phyloP scores from a whole-genome alignment of 2,888 invertebrate genomes.

The Cheilosia scutellata region DNA sequence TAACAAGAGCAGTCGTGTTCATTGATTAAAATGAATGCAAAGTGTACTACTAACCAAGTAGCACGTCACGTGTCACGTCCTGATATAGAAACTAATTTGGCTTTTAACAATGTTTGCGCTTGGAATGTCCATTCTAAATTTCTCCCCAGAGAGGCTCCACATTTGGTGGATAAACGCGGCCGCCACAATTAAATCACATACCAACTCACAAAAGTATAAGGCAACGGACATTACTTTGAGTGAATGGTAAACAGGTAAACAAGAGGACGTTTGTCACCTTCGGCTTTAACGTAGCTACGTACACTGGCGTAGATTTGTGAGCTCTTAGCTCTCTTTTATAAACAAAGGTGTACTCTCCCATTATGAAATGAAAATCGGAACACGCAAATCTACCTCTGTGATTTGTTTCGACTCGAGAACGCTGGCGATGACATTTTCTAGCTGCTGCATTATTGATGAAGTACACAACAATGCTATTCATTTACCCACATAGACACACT shows the following conservation, averaged over 20 bases:
- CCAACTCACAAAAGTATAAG: constrained; percentile 9
- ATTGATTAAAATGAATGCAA: constrained; percentile 24
- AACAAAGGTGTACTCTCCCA: constrained; percentile 46
- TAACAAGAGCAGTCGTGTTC: constrained; percentile 29
- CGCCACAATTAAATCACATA: constrained; percentile 59
- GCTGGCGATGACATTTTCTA: constrained; percentile 70
- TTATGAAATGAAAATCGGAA: constrained; percentile 76
- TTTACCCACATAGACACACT: constrained; percentile 28
- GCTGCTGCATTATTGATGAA: constrained; percentile 70
- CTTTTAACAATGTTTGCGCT: constrained; percentile 37
- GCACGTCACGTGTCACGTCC: constrained; percentile 38
- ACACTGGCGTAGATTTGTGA: constrained; percentile 17
- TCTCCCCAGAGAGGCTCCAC: constrained; percentile 50
- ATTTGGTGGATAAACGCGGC: constrained; percentile 51
- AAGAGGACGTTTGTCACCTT: constrained; percentile 73
- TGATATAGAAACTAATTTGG: constrained; percentile 57
- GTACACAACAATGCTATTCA: constrained; percentile 73
- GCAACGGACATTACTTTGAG: constrained; percentile 54
- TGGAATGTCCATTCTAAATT: constrained; percentile 58
- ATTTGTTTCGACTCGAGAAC: constrained; percentile 60
- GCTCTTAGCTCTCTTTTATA: constrained; percentile 31
- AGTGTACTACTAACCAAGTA: constrained; percentile 37
- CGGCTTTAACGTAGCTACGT: constrained; percentile 6
- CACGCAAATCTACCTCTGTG: constrained; percentile 73
- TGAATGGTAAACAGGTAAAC: constrained; percentile 70